Evolutionary conservation across 2,888 invertebrate species (phyloP).

Genomic region (Baccha elongata): DNA sequence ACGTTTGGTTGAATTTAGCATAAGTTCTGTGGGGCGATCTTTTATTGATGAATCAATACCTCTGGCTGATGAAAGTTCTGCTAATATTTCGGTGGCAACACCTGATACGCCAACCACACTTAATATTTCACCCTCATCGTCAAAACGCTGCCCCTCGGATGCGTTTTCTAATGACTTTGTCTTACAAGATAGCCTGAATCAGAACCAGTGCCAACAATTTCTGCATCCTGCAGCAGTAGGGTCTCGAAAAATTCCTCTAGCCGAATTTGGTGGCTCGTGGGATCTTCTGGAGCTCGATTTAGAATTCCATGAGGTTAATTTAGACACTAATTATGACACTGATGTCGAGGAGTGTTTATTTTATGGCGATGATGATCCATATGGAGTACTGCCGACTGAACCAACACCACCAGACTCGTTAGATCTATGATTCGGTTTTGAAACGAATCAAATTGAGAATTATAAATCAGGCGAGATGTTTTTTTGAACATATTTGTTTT

Average conservation of each 20-base stretch:
- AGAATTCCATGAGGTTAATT: slow-evolving; percentile 85
- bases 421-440: slow-evolving; percentile 82
- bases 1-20: slow-evolving; percentile 80
- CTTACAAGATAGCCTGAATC: slow-evolving; percentile 78
- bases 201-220: slow-evolving; percentile 75
- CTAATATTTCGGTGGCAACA: slow-evolving; percentile 82
- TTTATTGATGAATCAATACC: slow-evolving; percentile 80
- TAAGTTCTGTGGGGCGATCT: slow-evolving; percentile 82
- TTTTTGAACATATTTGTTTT: too few species aligned
- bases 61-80: slow-evolving; percentile 71
- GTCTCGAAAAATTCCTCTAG: slow-evolving; percentile 77
- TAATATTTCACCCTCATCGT: slow-evolving; percentile 84
- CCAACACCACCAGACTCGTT: slow-evolving; percentile 85
- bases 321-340: slow-evolving; percentile 86
- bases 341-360: slow-evolving; percentile 86
- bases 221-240: slow-evolving; percentile 19
- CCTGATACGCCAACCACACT: slow-evolving; percentile 87
- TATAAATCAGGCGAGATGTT: too few species aligned
- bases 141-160: slow-evolving; percentile 83
- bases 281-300: slow-evolving; percentile 86
- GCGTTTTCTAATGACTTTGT: slow-evolving; percentile 87
- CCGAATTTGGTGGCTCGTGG: slow-evolving; percentile 84
- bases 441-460: slow-evolving; percentile 70
- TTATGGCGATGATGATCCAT: slow-evolving; percentile 84
- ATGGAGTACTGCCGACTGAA: slow-evolving; percentile 84